Evolutionary conservation across 2,797 vertebrate species (phyloP), one percentile per base, ranked within the genome.

Genomic region (Rhinichthys osculus): DNA sequence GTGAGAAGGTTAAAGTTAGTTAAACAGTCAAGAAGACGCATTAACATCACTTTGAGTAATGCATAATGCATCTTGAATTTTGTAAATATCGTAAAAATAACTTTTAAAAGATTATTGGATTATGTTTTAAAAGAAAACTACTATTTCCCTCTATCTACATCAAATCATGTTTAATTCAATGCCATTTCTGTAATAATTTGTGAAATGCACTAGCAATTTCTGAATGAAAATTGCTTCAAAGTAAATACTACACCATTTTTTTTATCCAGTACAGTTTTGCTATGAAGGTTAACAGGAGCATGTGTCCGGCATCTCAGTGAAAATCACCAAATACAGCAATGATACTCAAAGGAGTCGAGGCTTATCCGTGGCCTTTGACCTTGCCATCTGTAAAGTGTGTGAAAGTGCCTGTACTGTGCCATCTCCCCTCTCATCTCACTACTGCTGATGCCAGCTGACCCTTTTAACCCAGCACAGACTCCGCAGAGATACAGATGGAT

Each of bases 391-490:
- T 80, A 47, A 47, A 82, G 52, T 33, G 17, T 73, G 27, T 73
- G 54, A 35, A 64, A 4, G 23, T 64, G 77, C 16, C 77, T 42
- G 77, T 54, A 70, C 33, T 57, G 80, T 27, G 50, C 35, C 23
- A 17, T 44, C 77, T 73, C 42, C n/a, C n/a, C 71, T 42, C n/a
- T 79, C 59, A 47, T 79, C 59, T 71, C 50, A 21, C 50, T 44
- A 5, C 57, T 44, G 38, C 77, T 64, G 57, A 44, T 40, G 35
- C 9, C 80, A 38, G 67, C 67, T 72, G 52, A 82, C 59, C 85
- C 78, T 86, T 86, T 86, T 86, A 82, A 82, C 85, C 71, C 73
- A 30, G 47, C 10, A 5, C 44, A 54, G 69, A 62, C 73, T 30
- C 35, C 7, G 13, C 44, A 54, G 69, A 62, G 33, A 38, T 66